Evolutionary conservation across 92 coral and sea anemone genomes (phyloP), one percentile per base, ranked within the genome.

Genomic region (Phenganax stokvisi): DNA sequence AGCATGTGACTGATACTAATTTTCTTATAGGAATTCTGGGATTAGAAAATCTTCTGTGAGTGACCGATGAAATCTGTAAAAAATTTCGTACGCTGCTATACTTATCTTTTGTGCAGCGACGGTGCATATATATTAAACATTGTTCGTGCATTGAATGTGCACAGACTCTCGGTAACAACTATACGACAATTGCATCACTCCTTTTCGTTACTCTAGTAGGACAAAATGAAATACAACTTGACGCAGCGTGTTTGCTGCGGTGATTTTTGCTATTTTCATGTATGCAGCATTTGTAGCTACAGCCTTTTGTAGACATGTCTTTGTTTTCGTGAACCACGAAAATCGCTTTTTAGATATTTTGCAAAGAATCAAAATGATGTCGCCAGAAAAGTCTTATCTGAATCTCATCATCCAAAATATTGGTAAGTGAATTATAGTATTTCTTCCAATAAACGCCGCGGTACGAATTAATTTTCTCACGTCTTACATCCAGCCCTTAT

Each of bases 341-440:
- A 37, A 37, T 37, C 47, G 5, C 47, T 58, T 54, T 9, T 28
- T 72, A 93, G 98, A 81, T 93, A 86, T 87, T 93, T 93, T 88
- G 98, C 98, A 55, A 80, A 86, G 65, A 89, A 90, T 56, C 94
- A 92, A 77, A 87, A 96, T 57, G 75, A 86, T 30, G 92, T 92
- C 27, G 97, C 98, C 63, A 91, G 92, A 65, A 93, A 92, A 87
- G 98, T 93, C 11, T 85, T 93, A 51, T 88, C 94, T 10, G 85
- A 84, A 12, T 93, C 97, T 52, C 94, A 93, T 64, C 98, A 93
- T 84, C 98, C 98, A 68, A 90, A 86, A 72, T 93, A 85, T 87
- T 92, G 97, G 98, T 93, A 82, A 62, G 97, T 79, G 0, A 1
- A 29, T 0, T 15, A 37, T 37, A 5, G 5, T 37, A 37, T 5